phyloP scores from a whole-genome alignment of 35 echinoderm and acorn worm species.

The Ophioderma brevispina region DNA sequence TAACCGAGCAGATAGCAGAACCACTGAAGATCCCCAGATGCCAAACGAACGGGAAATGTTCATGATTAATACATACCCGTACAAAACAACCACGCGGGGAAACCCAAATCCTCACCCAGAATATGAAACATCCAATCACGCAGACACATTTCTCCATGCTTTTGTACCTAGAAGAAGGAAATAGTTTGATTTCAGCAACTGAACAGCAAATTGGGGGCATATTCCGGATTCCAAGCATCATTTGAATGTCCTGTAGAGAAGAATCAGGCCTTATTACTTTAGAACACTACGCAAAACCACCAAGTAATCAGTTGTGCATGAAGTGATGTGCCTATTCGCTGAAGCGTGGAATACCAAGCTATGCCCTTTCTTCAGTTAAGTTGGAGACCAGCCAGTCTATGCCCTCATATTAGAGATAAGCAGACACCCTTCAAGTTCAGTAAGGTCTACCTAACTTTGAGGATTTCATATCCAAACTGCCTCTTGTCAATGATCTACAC shows the following conservation, averaged over 20 bases:
- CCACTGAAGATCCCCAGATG: neutral
- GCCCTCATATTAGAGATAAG: too few species aligned
- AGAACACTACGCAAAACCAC: constrained; percentile 20
- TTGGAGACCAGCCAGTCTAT: too few species aligned
- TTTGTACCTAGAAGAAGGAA: neutral
- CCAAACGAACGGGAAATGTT: neutral
- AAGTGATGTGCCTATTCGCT: constrained; percentile 30
- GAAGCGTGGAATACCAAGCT: too few species aligned
- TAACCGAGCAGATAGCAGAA: too few species aligned
- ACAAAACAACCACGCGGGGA: constrained; percentile 35
- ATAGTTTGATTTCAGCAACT: neutral
- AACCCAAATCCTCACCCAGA: neutral
- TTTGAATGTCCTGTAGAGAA: neutral
- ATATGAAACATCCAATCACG: constrained; percentile 15
- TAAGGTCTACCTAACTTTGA: too few species aligned
- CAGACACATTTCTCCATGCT: neutral
- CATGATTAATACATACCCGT: neutral
- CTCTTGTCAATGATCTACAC: neutral
- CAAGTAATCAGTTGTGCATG: constrained; percentile 20
- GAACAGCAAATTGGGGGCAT: neutral
- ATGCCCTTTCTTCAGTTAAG: too few species aligned
- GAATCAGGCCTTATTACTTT: constrained; percentile 14
- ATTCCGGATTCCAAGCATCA: constrained; percentile 13
- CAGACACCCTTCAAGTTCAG: too few species aligned
- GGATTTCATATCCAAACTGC: neutral